phyloP scores from a whole-genome alignment of 2,888 invertebrate species.

The Drosophila testacea region DNA sequence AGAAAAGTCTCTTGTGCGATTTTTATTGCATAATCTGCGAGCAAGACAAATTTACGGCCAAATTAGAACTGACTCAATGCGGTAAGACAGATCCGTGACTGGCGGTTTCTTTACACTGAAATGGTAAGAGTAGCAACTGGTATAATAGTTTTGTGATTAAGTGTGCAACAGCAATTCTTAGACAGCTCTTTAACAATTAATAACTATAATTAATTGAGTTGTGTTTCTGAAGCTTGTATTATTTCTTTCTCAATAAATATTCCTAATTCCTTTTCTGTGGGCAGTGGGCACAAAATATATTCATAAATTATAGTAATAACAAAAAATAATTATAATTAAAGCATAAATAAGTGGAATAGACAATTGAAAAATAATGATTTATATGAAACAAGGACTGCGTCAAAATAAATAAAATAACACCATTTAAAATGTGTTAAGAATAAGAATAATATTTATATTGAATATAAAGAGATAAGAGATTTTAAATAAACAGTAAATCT shows the following conservation, averaged over 20 bases:
- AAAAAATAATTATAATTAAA: not conserved
- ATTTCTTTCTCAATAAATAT: no score
- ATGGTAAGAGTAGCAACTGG: slow-evolving; percentile 25
- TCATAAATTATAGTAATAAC: not conserved
- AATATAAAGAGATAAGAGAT: no score
- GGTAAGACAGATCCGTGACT: slow-evolving; percentile 65
- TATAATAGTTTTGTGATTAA: not conserved
- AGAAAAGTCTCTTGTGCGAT: slow-evolving; percentile 41
- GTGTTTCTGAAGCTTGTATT: no score
- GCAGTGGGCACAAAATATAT: no score
- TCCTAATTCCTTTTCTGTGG: no score
- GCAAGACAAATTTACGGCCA: slow-evolving; percentile 76
- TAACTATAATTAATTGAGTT: not conserved
- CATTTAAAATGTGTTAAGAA: no score
- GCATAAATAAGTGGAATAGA: not conserved
- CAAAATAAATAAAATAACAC: not conserved
- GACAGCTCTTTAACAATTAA: not conserved
- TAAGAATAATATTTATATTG: not conserved
- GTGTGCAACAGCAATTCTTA: no score
- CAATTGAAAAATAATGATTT: no score
- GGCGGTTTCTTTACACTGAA: slow-evolving; percentile 41
- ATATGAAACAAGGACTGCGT: no score
- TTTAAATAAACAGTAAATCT: no score
- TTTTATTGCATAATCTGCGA: slow-evolving; percentile 74
- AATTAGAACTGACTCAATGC: slow-evolving; percentile 74